Conservation (phyloP, 2,113 vertebrate species). For the Cyprinus carpio region DNA sequence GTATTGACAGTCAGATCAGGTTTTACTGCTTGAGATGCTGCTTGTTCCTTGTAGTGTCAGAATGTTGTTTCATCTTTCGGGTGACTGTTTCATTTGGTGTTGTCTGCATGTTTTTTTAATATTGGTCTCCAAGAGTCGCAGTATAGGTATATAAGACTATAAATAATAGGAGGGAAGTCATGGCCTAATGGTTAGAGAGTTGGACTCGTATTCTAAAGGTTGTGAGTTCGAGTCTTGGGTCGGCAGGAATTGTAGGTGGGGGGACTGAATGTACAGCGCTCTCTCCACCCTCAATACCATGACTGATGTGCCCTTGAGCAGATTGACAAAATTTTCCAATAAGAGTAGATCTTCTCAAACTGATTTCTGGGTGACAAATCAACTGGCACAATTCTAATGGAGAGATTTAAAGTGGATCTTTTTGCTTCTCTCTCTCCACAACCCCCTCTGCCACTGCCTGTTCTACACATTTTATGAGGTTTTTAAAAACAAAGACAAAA, state of each 20-base stretch:
- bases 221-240: too few relatives aligned
- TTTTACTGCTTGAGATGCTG: not conserved
- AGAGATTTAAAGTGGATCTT: not conserved
- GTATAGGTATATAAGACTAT: not conserved
- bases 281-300: too few relatives aligned
- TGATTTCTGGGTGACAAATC: slow-evolving; percentile 2
- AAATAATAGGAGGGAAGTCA: too few relatives aligned
- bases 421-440: not conserved
- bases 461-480: slow-evolving; percentile 14
- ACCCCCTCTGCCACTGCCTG: not conserved
- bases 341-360: not conserved
- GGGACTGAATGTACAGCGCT: too few relatives aligned
- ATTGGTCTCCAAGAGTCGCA: too few relatives aligned
- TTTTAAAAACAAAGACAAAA: not conserved
- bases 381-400: not conserved
- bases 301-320: too few relatives aligned
- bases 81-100: not conserved
- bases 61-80: not conserved
- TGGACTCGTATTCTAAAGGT: too few relatives aligned
- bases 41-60: slow-evolving; percentile 8
- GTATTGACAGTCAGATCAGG: slow-evolving; percentile 31
- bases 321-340: not conserved
- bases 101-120: slow-evolving; percentile 23
- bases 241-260: too few relatives aligned
- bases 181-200: too few relatives aligned